Conservation (phyloP, 2,113 vertebrate species). For the Lutjanus erythropterus region DNA sequence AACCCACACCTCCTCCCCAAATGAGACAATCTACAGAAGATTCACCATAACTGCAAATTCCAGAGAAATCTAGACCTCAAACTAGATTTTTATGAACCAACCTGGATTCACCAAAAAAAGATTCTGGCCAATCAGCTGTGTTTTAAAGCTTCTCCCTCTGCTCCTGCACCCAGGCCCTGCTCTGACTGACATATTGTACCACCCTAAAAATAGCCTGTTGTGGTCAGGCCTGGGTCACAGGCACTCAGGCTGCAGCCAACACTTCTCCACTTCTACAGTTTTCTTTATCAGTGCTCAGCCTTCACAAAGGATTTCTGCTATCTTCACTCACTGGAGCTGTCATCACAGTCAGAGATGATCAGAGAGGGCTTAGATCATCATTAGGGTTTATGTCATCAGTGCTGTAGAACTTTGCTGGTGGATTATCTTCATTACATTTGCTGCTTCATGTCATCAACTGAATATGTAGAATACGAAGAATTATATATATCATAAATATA, state of each 20-base stretch:
- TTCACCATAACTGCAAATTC: too few relatives aligned
- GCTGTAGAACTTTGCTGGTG: neutral
- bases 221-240: constrained; percentile 18
- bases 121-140: neutral
- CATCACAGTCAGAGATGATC: constrained; percentile 58
- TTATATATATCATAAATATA: neutral
- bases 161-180: neutral
- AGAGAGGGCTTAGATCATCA: constrained; percentile 66
- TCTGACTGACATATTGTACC: neutral
- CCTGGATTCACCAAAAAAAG: neutral
- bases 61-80: too few relatives aligned
- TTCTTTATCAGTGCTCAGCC: constrained; percentile 40
- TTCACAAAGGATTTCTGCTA: constrained; percentile 8
- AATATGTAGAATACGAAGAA: neutral
- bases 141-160: neutral
- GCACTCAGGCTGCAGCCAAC: neutral
- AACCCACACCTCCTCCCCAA: neutral
- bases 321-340: constrained; percentile 73
- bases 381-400: constrained; percentile 59
- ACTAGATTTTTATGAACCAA: neutral
- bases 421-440: neutral
- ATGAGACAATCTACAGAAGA: too few relatives aligned
- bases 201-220: constrained; percentile 3
- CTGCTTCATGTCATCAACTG: neutral
- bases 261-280: constrained; percentile 31